Conservation (phyloP, 2,888 invertebrate species). For the Limnephilus rhombicus region DNA sequence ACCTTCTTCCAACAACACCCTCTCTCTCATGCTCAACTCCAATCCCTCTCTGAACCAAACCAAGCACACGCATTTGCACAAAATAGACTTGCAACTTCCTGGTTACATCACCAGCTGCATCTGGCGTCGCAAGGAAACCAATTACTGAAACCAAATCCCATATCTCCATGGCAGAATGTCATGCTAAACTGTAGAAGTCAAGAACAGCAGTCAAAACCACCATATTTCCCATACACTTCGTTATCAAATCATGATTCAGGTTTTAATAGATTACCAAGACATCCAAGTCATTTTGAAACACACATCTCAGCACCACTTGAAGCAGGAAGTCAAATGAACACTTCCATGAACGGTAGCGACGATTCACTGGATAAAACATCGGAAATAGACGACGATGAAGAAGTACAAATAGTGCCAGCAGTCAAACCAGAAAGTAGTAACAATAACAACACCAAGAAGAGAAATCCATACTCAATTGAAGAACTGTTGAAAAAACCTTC, state of each 20-base stretch:
- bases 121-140: slow-evolving; percentile 76
- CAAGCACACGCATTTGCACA: slow-evolving; percentile 72
- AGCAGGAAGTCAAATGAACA: slow-evolving; percentile 38
- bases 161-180: slow-evolving; percentile 79
- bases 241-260: slow-evolving; percentile 50
- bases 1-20: slow-evolving; percentile 62
- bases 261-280: slow-evolving; percentile 52
- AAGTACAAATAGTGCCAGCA: slow-evolving; percentile 67
- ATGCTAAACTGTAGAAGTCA: slow-evolving; percentile 77
- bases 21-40: slow-evolving; percentile 57
- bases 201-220: slow-evolving; percentile 68
- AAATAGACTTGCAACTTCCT: slow-evolving; percentile 77
- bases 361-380: slow-evolving; percentile 79
- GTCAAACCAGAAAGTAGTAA: slow-evolving; percentile 72
- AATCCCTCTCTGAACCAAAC: slow-evolving; percentile 66
- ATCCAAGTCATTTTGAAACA: slow-evolving; percentile 10
- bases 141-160: slow-evolving; percentile 76
- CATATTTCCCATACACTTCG: slow-evolving; percentile 48
- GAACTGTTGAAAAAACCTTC: slow-evolving; percentile 90
- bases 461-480: slow-evolving; percentile 93
- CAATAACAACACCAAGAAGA: slow-evolving; percentile 79
- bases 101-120: slow-evolving; percentile 75
- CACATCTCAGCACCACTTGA: slow-evolving; percentile 26
- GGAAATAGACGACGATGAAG: slow-evolving; percentile 72
- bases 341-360: slow-evolving; percentile 73